Base-by-base conservation (phyloP, 1,140 invertebrate genomes). In the Plutomurus gul region DNA sequence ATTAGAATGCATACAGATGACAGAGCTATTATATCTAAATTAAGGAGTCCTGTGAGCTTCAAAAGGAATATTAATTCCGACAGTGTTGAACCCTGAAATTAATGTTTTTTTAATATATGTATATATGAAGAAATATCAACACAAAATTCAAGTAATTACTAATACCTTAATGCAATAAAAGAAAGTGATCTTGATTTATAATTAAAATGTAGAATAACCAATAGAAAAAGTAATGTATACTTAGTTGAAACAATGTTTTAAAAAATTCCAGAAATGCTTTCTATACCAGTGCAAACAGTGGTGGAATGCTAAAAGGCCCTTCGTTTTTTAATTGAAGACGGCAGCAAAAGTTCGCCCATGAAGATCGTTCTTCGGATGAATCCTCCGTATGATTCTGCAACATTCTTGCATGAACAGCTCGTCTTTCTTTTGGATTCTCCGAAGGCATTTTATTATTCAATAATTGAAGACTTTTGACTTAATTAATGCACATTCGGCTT, bases 51-150 rank as follows among this genome's bases (percentile, higher is more conserved):
- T 6, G 27, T 65, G 56, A 33, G 27, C 56, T 65, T 65, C 56
- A 65, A 30, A n/a, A 65, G 56, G 13, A 65, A 33, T 33, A 65
- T 3, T n/a, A 65, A 65, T 65, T 65, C 56, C 10, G 56, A 65
- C n/a, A 65, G 36, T 65, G 56, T 65, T 65, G 56, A 65, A 65
- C 56, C 56, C 56, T 65, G 27, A 4, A 65, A 65, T n/a, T n/a
- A n/a, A n/a, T n/a, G n/a, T n/a, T n/a, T n/a, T n/a, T n/a, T n/a
- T n/a, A n/a, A n/a, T n/a, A n/a, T n/a, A n/a, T n/a, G n/a, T n/a
- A n/a, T n/a, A n/a, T n/a, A n/a, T n/a, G n/a, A n/a, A n/a, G n/a
- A n/a, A n/a, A n/a, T n/a, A n/a, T n/a, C n/a, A n/a, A n/a, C n/a
- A n/a, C n/a, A n/a, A n/a, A n/a, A n/a, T n/a, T n/a, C n/a, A n/a